Percentiles rank a stretch among this genome's conserved stretches.
phyloP scores from a whole-genome alignment of 2,888 invertebrate genomes.

The Parasteatoda lunata region DNA sequence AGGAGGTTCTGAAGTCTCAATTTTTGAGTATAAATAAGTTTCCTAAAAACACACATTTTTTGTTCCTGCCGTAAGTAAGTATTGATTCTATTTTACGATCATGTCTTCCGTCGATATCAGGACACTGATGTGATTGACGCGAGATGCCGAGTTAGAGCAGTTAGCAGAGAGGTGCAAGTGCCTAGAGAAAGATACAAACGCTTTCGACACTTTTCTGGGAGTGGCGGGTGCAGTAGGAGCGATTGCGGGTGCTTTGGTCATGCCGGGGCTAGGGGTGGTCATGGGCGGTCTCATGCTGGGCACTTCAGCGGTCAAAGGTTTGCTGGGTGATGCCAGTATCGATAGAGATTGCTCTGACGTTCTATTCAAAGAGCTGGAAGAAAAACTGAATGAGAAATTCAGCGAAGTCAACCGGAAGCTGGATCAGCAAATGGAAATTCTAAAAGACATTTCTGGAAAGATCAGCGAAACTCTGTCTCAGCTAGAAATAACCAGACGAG shows the following conservation, averaged over 20 bases:
- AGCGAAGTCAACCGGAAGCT: neutral
- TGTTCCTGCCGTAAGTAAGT: too few species aligned
- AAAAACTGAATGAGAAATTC: neutral
- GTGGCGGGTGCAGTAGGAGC: neutral
- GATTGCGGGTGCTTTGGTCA: neutral
- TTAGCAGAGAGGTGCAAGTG: too few species aligned
- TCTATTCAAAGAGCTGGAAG: neutral
- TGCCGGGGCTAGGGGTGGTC: neutral
- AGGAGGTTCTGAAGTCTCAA: too few species aligned
- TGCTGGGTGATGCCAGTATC: neutral
- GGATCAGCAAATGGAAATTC: neutral
- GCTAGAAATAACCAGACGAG: neutral
- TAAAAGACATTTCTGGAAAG: neutral
- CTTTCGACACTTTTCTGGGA: too few species aligned
- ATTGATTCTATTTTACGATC: too few species aligned
- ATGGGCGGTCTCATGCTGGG: neutral
- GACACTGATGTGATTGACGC: too few species aligned
- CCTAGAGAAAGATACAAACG: too few species aligned
- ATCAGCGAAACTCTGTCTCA: neutral
- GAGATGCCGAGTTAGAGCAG: too few species aligned
- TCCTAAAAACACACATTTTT: too few species aligned
- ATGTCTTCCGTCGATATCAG: too few species aligned
- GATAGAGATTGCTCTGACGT: neutral
- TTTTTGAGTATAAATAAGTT: too few species aligned
- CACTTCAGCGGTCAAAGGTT: neutral